Evolutionary conservation across 2,113 vertebrate genomes (phyloP), one percentile per base, ranked within the genome.

Genomic region (Strix aluco): DNA sequence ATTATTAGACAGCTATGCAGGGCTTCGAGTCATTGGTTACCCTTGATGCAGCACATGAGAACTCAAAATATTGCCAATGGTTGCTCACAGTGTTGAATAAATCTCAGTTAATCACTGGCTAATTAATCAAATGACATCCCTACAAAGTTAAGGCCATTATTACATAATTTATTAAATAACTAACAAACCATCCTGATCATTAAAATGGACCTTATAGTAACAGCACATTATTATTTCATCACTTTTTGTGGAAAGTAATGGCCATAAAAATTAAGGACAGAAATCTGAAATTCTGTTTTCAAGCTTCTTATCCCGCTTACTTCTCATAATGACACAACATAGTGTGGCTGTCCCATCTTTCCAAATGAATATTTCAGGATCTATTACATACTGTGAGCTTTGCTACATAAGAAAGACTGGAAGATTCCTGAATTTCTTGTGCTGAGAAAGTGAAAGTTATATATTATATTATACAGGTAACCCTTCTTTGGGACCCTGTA

Each of bases 311-410:
- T 46, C 18, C 7, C 5, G 11, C 4, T 29, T 47, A 13, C 22
- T 52, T 75, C 42, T 16, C 80, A 2, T 32, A 81, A 61, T 69
- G 8, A 13, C 10, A 38, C 15, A 55, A 36, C 4, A n/a, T 7
- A 58, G 0, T 29, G 15, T 0, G 1, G 3, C 22, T 80, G 12
- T 38, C 13, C 4, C 7, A 26, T 38, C 6, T 66, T 83, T 58
- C 25, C 6, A 79, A 86, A 74, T 23, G 5, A 70, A 10, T 51
- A 57, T 70, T 66, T 86, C 32, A 57, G 5, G 1, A 26, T 57
- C 38, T 67, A 15, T 40, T 67, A 21, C 6, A 26, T 49, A 63
- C 3, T 0, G 2, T 3, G 4, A 88, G 5, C 6, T 82, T 15
- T 77, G 1, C 13, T 36, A 57, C 7, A 15, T 36, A 16, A 10